These are phyloP conservation scores for Agapostemon virescens DNA, from an alignment of 2,888 invertebrate species.

Conservation along the genomic window DNA sequence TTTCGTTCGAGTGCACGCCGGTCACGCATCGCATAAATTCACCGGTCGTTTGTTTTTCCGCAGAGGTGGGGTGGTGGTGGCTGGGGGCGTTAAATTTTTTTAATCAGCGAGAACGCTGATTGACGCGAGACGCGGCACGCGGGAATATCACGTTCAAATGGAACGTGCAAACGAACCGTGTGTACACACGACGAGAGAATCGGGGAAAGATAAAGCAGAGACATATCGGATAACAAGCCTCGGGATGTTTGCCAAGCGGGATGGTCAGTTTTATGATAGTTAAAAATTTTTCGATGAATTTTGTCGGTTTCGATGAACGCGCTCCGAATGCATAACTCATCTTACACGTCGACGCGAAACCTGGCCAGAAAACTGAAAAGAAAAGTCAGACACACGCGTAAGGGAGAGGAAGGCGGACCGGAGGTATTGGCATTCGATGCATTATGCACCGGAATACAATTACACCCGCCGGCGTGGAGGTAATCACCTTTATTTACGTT, in stretches of 20 bases:
- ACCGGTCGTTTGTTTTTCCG: background rate
- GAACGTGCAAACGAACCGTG: conserved; percentile 23
- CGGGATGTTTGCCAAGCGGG: conserved; percentile 35
- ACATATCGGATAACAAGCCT: conserved; percentile 44
- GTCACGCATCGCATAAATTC: background rate
- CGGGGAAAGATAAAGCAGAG: conserved; percentile 32
- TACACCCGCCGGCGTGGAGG: conserved; percentile 16
- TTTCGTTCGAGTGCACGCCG: background rate
- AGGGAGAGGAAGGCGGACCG: background rate
- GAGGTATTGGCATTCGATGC: conserved; percentile 14
- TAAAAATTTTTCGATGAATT: conserved; percentile 31
- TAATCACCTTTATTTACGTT: conserved; percentile 41
- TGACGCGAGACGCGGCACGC: background rate
- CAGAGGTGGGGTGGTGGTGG: background rate
- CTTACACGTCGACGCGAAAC: conserved; percentile 9
- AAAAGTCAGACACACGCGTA: background rate
- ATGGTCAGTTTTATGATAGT: conserved; percentile 32
- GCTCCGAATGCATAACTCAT: conserved; percentile 18
- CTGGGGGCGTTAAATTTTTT: conserved; percentile 16
- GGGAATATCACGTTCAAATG: conserved; percentile 29
- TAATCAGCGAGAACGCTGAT: conserved; percentile 16
- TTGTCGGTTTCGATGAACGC: conserved; percentile 24
- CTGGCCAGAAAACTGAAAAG: background rate
- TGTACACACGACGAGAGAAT: conserved; percentile 13
- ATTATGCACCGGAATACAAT: conserved; percentile 20